Evolutionary conservation across 2,888 invertebrate species (phyloP).

Genomic region (Tolmerus cingulatus): DNA sequence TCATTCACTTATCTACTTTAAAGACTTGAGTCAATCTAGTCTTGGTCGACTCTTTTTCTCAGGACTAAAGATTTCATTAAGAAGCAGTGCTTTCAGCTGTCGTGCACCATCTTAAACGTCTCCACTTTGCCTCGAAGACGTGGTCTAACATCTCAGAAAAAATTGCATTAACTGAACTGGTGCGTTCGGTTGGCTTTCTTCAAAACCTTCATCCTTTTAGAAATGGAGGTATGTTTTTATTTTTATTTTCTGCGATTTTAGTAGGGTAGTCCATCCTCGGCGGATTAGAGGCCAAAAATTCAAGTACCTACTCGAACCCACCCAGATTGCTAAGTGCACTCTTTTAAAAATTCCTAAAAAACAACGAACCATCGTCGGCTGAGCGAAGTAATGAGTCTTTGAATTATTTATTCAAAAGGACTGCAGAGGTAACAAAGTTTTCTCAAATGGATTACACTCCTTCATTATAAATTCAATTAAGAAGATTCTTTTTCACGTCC

Average conservation of each 20-base stretch:
- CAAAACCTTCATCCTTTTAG: neutral
- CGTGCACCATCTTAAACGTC: neutral
- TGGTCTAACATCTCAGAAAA: neutral
- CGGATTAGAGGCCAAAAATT: neutral
- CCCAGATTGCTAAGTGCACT: neutral
- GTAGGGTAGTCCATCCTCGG: neutral
- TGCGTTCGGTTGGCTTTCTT: neutral
- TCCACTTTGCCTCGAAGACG: neutral
- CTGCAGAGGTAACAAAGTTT: neutral
- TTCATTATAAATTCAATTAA: neutral
- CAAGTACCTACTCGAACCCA: neutral
- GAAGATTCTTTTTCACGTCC: neutral
- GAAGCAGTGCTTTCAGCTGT: neutral
- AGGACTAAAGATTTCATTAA: neutral
- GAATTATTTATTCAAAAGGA: neutral
- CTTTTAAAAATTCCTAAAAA: neutral
- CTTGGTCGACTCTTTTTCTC: neutral
- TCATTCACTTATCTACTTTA: neutral
- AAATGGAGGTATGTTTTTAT: neutral
- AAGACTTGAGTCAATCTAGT: neutral
- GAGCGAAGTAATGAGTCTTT: neutral
- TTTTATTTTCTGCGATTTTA: neutral
- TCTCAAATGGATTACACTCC: neutral
- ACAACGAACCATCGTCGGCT: neutral
- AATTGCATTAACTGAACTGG: neutral